These are phyloP conservation scores for Macrotus californicus DNA, from an alignment of 2,113 vertebrate species.

Conservation along the genomic window DNA sequence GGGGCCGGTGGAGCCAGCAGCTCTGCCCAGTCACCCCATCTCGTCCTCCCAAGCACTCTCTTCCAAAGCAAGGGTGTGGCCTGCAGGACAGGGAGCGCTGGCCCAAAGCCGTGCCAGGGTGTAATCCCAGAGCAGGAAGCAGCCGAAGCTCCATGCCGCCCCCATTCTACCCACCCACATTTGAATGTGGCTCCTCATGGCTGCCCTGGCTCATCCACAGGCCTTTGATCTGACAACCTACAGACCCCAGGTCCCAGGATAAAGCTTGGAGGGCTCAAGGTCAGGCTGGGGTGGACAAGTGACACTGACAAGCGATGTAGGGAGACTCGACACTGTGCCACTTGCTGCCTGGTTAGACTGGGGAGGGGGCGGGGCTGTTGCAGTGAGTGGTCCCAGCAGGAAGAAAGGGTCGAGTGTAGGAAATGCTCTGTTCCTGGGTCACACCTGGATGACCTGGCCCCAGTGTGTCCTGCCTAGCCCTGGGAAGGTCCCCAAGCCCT, in stretches of 20 bases:
- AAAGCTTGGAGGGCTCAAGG: background rate
- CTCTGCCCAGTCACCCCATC: background rate
- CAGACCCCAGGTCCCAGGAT: background rate
- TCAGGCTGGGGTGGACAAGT: background rate
- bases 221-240: background rate
- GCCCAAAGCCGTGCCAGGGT: background rate
- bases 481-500: background rate
- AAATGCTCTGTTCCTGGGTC: background rate
- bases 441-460: background rate
- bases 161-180: background rate
- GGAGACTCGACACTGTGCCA: background rate
- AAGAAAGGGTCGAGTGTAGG: background rate
- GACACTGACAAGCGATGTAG: background rate
- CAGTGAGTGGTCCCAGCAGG: background rate
- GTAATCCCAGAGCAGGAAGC: background rate
- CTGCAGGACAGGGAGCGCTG: background rate
- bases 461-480: background rate
- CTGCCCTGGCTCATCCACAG: background rate
- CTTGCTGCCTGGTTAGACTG: background rate
- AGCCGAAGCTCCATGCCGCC: fast-evolving
- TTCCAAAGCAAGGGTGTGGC: background rate
- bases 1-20: background rate
- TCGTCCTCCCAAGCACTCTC: background rate
- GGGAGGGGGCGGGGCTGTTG: background rate
- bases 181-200: background rate